Evolutionary conservation across 2,797 vertebrate genomes (phyloP), one percentile per base, ranked within the genome.

Genomic region (Enteromius fasciolatus): DNA sequence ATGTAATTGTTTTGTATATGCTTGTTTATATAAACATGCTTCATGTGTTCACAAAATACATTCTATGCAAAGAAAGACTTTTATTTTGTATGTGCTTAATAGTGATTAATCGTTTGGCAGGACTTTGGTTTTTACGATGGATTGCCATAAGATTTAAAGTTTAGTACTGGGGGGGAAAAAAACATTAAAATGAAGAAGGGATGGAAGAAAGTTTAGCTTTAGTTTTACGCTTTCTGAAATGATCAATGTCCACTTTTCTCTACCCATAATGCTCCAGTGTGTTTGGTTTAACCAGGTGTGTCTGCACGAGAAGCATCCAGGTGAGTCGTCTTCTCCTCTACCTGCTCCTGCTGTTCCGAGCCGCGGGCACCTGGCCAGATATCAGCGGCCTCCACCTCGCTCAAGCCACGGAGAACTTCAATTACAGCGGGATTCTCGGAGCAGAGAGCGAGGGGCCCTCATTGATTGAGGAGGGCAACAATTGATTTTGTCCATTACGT

Each of bases 401-500:
- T 97, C 96, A 97, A 96, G 96, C 95, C 97, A 95, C 96, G 96
- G 96, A 97, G 97, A 98, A 99, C 97, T 98, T 98, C 98, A 98
- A 98, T 99, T 99, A 99, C 98, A 97, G 95, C 95, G 95, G 67
- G 96, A 97, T 96, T 96, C 96, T 97, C 95, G 97, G 96, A 98
- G 98, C 97, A 95, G 97, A 98, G 96, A 98, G 97, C 97, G 95
- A 96, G 97, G 96, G 78, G 96, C 95, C 95, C 92, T 94, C 97
- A 98, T 98, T 99, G 98, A 99, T 99, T 98, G 97, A 98, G 97
- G 96, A 96, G 96, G 97, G 97, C 98, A 98, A 98, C 97, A 99
- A 99, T 99, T 99, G 98, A 99, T 99, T 98, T 97, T 99, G 97
- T 96, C 98, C 98, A 98, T 99, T 99, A 99, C 97, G 97, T 97